phyloP scores from a whole-genome alignment of 2,888 invertebrate species.

The Galerucella nymphaeae region DNA sequence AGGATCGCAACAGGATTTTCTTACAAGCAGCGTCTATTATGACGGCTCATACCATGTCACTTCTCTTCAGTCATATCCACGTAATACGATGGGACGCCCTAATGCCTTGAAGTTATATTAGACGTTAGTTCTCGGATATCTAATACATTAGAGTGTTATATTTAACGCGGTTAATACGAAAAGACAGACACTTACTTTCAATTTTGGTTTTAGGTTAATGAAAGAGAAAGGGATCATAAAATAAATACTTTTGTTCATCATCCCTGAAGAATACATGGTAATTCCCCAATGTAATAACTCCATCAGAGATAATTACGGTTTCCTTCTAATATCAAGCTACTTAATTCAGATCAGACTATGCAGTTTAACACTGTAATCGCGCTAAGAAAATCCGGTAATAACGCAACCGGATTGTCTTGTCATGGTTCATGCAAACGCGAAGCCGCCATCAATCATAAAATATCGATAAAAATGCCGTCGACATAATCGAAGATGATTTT shows the following conservation, averaged over 20 bases:
- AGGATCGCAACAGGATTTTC: conserved; percentile 31
- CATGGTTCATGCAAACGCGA: conserved; percentile 45
- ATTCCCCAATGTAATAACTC: neutral
- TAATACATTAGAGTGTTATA: conserved; percentile 16
- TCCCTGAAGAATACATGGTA: neutral
- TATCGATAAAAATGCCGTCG: conserved; percentile 43
- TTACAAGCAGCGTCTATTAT: conserved; percentile 36
- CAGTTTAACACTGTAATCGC: conserved; percentile 25
- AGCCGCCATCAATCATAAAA: conserved; percentile 47
- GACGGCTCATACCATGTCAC: conserved; percentile 26
- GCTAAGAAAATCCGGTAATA: conserved; percentile 30
- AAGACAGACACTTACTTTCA: conserved; percentile 15
- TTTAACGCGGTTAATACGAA: conserved; percentile 7
- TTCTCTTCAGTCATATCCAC: conserved; percentile 9
- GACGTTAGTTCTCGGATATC: conserved; percentile 16
- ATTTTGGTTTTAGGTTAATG: neutral
- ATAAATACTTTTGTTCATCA: too few relatives aligned
- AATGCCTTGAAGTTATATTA: conserved; percentile 8
- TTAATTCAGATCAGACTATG: conserved; percentile 16
- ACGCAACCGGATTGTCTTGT: conserved; percentile 28
- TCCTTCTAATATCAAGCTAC: conserved; percentile 18
- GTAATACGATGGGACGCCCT: conserved; percentile 20
- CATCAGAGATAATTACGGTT: neutral
- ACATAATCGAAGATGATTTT: conserved; percentile 28
- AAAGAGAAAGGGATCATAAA: neutral